A percentile compares a stretch with the other conserved stretches of the same genome.
These are phyloP conservation scores for Bugula neritina DNA, from an alignment of 2,888 invertebrate genomes.

Conservation along the genomic window DNA sequence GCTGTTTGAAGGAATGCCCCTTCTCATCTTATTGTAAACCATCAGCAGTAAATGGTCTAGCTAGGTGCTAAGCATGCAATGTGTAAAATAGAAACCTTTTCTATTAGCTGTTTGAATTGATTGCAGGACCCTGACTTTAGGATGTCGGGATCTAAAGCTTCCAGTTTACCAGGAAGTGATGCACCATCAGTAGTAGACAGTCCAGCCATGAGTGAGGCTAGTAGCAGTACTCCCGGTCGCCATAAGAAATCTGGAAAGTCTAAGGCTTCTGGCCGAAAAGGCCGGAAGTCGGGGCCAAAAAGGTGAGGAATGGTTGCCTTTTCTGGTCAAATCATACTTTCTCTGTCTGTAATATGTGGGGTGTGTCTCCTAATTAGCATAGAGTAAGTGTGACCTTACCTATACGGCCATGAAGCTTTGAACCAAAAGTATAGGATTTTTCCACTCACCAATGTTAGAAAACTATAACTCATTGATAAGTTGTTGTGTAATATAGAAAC, in stretches of 20 bases:
- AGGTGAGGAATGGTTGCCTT: background rate
- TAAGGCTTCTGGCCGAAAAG: background rate
- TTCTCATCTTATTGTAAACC: too few species aligned
- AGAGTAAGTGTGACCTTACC: background rate
- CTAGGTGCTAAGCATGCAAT: too few species aligned
- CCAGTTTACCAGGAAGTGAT: conserved; percentile 17
- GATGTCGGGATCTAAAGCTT: conserved; percentile 1
- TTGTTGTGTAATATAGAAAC: too few species aligned
- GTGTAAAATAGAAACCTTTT: too few species aligned
- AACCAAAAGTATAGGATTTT: too few species aligned
- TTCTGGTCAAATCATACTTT: background rate
- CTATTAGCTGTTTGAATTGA: too few species aligned
- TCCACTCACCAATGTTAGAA: too few species aligned
- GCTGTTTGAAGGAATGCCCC: too few species aligned
- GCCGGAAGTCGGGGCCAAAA: conserved; percentile 11
- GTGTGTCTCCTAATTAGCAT: background rate
- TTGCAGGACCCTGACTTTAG: conserved; percentile 24
- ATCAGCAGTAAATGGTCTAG: too few species aligned
- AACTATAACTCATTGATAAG: too few species aligned
- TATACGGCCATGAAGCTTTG: background rate
- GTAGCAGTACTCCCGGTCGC: background rate
- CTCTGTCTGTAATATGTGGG: background rate
- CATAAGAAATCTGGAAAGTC: background rate
- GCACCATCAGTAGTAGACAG: conserved; percentile 1
- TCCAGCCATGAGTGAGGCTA: conserved; percentile 16